Conservation (phyloP, 2,888 invertebrate species). For the Macrosiphum euphorbiae region DNA sequence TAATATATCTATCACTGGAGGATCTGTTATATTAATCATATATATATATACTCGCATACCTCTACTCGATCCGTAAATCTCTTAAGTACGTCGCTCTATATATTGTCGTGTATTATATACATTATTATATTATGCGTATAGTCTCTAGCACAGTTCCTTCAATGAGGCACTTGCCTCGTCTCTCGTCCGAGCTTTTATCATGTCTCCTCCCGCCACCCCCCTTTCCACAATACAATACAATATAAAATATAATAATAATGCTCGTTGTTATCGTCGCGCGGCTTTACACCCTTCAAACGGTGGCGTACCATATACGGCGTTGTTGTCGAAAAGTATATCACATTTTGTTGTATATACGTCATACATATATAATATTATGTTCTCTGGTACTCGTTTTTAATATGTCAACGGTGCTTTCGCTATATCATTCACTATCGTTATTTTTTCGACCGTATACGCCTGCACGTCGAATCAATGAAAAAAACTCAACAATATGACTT, state of each 20-base stretch:
- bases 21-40: background rate
- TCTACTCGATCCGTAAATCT: background rate
- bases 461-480: background rate
- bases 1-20: background rate
- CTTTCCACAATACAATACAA: background rate
- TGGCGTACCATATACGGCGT: background rate
- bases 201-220: background rate
- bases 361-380: background rate
- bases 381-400: background rate
- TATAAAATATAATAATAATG: constrained; percentile 11
- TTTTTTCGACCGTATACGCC: background rate
- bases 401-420: background rate
- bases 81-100: background rate
- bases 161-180: constrained; percentile 7
- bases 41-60: background rate
- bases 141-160: background rate
- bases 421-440: background rate
- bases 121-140: background rate
- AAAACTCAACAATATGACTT: background rate
- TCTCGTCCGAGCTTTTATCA: background rate
- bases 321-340: background rate
- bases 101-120: background rate
- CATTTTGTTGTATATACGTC: background rate
- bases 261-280: background rate
- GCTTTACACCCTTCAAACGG: constrained; percentile 5